Base-by-base conservation (phyloP, 64 coral and sea anemone species). In the Anthopleura sola region DNA sequence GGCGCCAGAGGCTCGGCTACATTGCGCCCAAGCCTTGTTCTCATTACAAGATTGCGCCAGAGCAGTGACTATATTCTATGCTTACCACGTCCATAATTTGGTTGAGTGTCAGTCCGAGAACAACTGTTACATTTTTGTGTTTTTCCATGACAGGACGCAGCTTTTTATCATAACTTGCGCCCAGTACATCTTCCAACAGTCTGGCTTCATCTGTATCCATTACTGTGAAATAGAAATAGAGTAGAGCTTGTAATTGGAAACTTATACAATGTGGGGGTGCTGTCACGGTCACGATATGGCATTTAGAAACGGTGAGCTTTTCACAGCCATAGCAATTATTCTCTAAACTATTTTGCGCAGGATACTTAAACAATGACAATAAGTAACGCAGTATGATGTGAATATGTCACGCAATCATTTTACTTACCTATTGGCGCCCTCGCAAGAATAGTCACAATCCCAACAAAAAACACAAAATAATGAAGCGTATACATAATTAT, bases 31-130 rank as follows among this genome's bases (percentile, higher is more conserved):
- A 12, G 16, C 2, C 50, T 53, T 53, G 2, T 0, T 53, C 50
- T 12, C 50, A 14, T 53, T 53, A 2, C 50, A 17, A 53, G 9
- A 37, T 32, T 3, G 26, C n/a, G 28, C 69, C 14, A 17, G 9
- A 55, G n/a, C 19, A 16, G 16, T 0, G 2, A 6, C 3, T 60
- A n/a, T n/a, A 3, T 6, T 37, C 50, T 54, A 3, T 57, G 58
- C 44, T 21, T 12, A 83, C 82, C 82, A 83, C 50, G 32, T 83
- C 82, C 82, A 83, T 83, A 5, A 83, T 83, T 37, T 83, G 82
- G 50, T 83, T 83, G 21, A 83, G 82, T 20, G 82, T 83, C 17
- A 83, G 24, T 83, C 82, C 82, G 32, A 83, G 32, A 5, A 36
- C 47, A 34, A 83, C 82, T 21, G 82, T 57, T 32, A 83, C 50